Percentiles rank a stretch among this genome's conserved stretches.
Conservation (phyloP, 2,113 vertebrate genomes). For the Narcine bancroftii region DNA sequence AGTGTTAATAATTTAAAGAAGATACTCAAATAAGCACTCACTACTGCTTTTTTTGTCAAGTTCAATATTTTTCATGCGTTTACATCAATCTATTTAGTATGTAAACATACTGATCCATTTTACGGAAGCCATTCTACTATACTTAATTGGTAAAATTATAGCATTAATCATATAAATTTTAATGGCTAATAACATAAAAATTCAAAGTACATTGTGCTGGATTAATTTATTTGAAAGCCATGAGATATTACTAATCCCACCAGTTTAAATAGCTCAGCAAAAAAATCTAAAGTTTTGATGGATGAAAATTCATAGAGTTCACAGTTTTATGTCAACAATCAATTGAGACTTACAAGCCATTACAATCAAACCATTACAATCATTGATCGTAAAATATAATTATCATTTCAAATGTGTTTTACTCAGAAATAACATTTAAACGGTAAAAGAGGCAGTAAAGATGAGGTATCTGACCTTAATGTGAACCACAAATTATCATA, state of each 20-base stretch:
- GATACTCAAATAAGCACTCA: neutral
- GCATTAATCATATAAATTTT: neutral
- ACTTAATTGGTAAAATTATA: neutral
- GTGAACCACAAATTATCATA: neutral
- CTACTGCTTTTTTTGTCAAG: neutral
- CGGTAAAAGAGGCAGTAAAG: neutral
- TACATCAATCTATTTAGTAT: neutral
- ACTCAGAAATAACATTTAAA: neutral
- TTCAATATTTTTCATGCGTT: neutral
- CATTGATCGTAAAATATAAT: constrained; percentile 31
- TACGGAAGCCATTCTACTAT: neutral
- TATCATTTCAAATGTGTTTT: constrained; percentile 6
- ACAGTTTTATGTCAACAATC: neutral
- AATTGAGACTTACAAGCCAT: neutral
- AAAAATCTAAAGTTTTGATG: neutral
- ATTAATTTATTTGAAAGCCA: neutral
- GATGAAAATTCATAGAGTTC: neutral
- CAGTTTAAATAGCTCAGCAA: neutral
- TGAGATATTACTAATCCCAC: neutral
- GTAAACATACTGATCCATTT: neutral
- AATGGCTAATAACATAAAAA: neutral
- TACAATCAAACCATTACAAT: constrained; percentile 11
- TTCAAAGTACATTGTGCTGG: neutral
- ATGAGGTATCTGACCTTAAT: constrained; percentile 4
- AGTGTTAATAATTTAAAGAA: neutral